Evolutionary conservation across 2,797 vertebrate genomes (phyloP), one percentile per base, ranked within the genome.

Genomic region (Poeciliopsis gracilis): DNA sequence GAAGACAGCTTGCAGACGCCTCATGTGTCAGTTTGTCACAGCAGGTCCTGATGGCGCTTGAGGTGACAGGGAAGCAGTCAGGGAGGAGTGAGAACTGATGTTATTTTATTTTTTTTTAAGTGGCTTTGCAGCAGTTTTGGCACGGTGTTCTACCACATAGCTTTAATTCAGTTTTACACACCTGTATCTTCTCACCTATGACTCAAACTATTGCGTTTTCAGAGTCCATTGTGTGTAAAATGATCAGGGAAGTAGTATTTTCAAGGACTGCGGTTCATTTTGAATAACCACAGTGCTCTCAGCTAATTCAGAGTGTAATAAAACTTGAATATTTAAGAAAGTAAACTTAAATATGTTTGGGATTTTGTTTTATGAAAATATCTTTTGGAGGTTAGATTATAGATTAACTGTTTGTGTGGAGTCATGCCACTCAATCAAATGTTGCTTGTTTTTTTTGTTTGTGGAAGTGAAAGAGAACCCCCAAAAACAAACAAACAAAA

Each of bases 11-110:
- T 81, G 82, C 80, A 93, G 92, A 92, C 74, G 75, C 77, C 75
- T 85, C 89, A 84, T 85, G 49, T 90, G 91, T 93, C 91, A 90
- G 84, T 89, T 90, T 92, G 89, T 93, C 92, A 92, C 84, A 84
- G 87, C 67, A 6, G 67, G 87, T 84, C 55, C 86, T 88, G 89
- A 90, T 43, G 88, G 75, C 9, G 84, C 91, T 90, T 78, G 89
- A 92, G 92, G 90, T 93, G 93, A 93, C 91, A 93, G 88, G 88
- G 86, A 89, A 83, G 82, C 86, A 87, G 89, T 85, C 84, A 80
- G 61, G 80, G 82, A 87, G 88, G 86, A 85, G 72, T 80, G 76
- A 88, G 82, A 63, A 51, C 80, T 82, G 87, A 61, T 78, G 86
- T 77, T 1, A 25, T 20, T 49, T 5, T 1, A 0, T 16, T 18